Evolutionary conservation across 1,140 invertebrate species (phyloP).

Genomic region (Ganaspis sp.): DNA sequence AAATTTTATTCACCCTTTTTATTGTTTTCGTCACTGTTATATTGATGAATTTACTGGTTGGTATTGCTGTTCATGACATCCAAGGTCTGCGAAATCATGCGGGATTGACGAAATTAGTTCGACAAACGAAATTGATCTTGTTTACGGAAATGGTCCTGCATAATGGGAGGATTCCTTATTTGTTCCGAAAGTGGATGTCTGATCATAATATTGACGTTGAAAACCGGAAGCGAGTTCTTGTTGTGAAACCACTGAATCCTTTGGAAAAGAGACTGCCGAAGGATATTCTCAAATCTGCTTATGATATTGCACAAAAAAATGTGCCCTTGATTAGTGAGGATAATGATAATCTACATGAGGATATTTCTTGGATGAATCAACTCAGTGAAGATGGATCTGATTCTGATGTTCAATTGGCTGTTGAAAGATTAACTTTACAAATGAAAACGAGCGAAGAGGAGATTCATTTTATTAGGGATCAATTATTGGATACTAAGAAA

Average conservation of each 20-base stretch:
- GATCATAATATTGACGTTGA: constrained; percentile 72
- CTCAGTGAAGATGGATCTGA: constrained; percentile 56
- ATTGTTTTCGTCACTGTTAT: constrained; percentile 83
- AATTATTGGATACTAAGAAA: constrained; percentile 66
- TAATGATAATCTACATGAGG: constrained; percentile 54
- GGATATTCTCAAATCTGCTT: constrained; percentile 81
- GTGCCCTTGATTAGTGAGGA: constrained; percentile 60
- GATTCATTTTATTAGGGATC: constrained; percentile 62
- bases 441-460: constrained; percentile 66
- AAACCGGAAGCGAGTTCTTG: constrained; percentile 74
- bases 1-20: constrained; percentile 80
- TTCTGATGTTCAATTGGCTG: constrained; percentile 45
- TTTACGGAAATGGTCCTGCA: constrained; percentile 82
- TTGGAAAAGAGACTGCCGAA: constrained; percentile 80
- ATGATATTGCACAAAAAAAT: constrained; percentile 78
- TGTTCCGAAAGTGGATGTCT: constrained; percentile 70
- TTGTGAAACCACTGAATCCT: constrained; percentile 82
- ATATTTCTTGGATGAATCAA: constrained; percentile 60
- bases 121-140: constrained; percentile 82
- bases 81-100: constrained; percentile 83
- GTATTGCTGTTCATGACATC: constrained; percentile 83
- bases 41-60: constrained; percentile 83
- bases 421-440: constrained; percentile 59
- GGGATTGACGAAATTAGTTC: constrained; percentile 81
- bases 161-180: constrained; percentile 77